Evolutionary conservation across 1,140 invertebrate species (phyloP), one percentile per base, ranked within the genome.

Genomic region (Drosophila serrata): DNA sequence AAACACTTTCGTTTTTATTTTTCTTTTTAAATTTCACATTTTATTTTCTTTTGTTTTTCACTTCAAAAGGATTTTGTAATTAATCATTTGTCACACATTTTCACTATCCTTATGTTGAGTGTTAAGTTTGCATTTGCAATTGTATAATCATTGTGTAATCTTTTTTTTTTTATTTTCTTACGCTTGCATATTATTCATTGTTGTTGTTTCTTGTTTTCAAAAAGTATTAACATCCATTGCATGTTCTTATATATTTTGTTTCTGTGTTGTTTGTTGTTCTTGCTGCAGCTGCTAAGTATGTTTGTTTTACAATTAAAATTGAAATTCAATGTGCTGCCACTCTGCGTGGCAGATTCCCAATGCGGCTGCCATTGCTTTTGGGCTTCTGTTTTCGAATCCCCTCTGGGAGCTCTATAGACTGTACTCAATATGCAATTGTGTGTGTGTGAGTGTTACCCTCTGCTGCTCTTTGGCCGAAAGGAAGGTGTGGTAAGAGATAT

Each of bases 61-160:
- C 81, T 90, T 90, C 85, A 90, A 90, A 90, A 90, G 86, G 85
- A 90, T 90, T 77, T 90, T 62, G 81, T 90, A 87, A 87, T 91
- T 87, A 91, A 77, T 91, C 48, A 74, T 87, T 88, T 90, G 43
- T 90, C 82, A 87, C 82, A 90, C 82, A 82, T 82, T 82, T 81
- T 90, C 84, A 84, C 75, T 91, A 87, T 88, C 77, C 80, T 88
- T 88, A 88, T 69, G 69, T 85, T 85, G 81, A 75, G 76, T 90
- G 76, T 87, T 91, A 80, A 87, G 75, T 87, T 53, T 86, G 76
- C 81, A 59, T 79, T 90, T 81, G 85, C 85, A 90, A 90, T 85
- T 90, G 82, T 87, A 87, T 87, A 87, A 88, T 87, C 74, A 72
- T 84, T 76, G 59, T 75, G 60, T 69, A 78, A 53, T 61, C 61